Conservation (phyloP, 1,140 invertebrate species). For the Andricus grossulariae region DNA sequence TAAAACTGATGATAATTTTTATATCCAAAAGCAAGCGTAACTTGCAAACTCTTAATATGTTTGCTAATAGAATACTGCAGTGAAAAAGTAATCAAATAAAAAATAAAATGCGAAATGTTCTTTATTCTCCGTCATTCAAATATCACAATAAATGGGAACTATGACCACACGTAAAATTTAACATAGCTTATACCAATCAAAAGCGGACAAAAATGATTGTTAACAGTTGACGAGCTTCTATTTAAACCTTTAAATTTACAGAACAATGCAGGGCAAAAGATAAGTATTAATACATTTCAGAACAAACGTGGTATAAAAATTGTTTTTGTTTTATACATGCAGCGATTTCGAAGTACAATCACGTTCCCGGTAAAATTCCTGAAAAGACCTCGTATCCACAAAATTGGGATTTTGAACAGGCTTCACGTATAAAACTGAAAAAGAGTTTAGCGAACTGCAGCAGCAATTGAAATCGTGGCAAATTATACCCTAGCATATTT, state of each 20-base stretch:
- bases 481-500: neutral
- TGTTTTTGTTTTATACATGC: neutral
- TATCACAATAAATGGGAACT: too few relatives aligned
- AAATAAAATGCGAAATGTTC: too few relatives aligned
- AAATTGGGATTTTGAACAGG: neutral
- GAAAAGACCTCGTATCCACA: neutral
- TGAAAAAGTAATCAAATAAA: too few relatives aligned
- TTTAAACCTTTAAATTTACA: neutral
- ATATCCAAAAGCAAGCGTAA: too few relatives aligned
- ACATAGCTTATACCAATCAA: neutral
- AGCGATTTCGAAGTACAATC: conserved; percentile 1
- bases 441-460: neutral
- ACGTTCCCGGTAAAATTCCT: neutral
- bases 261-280: conserved; percentile 1
- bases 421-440: neutral
- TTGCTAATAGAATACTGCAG: too few relatives aligned
- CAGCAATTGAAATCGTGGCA: neutral
- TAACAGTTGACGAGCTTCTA: neutral
- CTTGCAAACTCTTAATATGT: too few relatives aligned
- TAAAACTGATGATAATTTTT: too few relatives aligned
- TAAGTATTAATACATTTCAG: neutral
- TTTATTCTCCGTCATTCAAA: too few relatives aligned
- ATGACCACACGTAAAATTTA: neutral
- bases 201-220: neutral
- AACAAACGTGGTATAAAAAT: neutral